These are phyloP conservation scores for Amyelois transitella DNA, from an alignment of 1,140 invertebrate genomes.

Conservation along the genomic window DNA sequence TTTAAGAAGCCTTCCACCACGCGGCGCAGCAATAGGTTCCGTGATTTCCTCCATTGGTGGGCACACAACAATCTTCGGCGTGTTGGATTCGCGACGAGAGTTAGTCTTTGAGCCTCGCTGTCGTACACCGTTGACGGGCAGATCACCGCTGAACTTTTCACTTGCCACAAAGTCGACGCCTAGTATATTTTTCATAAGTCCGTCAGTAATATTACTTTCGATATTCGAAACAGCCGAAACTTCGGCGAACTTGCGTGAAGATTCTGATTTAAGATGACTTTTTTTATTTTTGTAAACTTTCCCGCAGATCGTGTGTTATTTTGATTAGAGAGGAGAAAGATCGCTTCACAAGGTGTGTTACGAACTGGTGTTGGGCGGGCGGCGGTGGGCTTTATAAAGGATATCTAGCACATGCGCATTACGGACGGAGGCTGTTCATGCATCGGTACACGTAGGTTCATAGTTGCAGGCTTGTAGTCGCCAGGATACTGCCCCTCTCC, in stretches of 20 bases:
- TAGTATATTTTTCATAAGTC: conserved; percentile 63
- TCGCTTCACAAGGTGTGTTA: conserved; percentile 26
- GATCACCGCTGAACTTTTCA: conserved; percentile 46
- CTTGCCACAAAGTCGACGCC: conserved; percentile 43
- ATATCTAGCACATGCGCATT: conserved; percentile 44
- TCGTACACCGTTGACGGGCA: conserved; percentile 36
- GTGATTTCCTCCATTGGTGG: conserved; percentile 63
- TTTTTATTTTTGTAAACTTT: conserved; percentile 40
- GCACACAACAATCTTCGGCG: conserved; percentile 68
- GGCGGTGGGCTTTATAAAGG: conserved; percentile 32
- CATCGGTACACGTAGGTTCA: conserved; percentile 14
- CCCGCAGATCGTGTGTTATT: conserved; percentile 24
- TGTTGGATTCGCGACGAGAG: conserved; percentile 41
- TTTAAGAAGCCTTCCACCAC: conserved; percentile 76
- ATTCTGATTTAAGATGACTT: conserved; percentile 7
- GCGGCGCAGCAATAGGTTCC: conserved; percentile 56
- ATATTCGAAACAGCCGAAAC: conserved; percentile 10
- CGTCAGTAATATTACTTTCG: conserved; percentile 28
- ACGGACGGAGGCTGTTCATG: conserved; percentile 10
- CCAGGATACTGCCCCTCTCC: conserved; percentile 10
- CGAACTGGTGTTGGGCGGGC: conserved; percentile 34
- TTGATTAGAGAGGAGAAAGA: conserved; percentile 17
- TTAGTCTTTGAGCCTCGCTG: conserved; percentile 35
- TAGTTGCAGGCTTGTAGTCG: conserved; percentile 14
- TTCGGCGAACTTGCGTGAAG: conserved; percentile 6